Evolutionary conservation across 2,888 invertebrate species (phyloP), one percentile per base, ranked within the genome.

Genomic region (Heteropelma amictum): DNA sequence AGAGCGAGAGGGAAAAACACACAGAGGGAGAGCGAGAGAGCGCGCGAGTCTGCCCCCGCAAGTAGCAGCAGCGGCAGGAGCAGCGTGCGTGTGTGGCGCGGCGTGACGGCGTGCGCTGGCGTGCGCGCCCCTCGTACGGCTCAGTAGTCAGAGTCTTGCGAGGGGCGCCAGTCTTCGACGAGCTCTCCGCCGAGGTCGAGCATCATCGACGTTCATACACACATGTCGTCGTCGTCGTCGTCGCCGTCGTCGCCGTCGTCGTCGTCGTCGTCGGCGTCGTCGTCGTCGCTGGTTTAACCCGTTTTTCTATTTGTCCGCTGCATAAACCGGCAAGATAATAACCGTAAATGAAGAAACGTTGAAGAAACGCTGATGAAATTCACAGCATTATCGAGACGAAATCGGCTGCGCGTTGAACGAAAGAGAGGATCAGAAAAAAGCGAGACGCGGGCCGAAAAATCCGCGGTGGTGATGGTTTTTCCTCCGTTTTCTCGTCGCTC

Each of bases 151-250:
- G 80, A 84, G 80, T 74, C 69, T 70, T 74, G 76, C 76, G 80
- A 70, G 70, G 74, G 82, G 82, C 83, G 83, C 80, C 86, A 86
- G 87, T n/a, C 81, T 82, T 83, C 84, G 82, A 81, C 82, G 83
- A 82, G 82, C 82, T 83, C 81, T 80, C 82, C 79, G 82, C 78
- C 80, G 83, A 79, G 78, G 75, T 72, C 75, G 75, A 67, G 75
- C 75, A 78, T 77, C 81, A 80, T 77, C 84, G 79, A 83, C 33
- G 40, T 56, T 45, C 38, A 26, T 45, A 53, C 42, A 83, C 82
- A 53, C 42, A 83, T 83, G 80, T 80, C 76, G 81, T 61, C 78
- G 76, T 47, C 12, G 35, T 51, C 65, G 53, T 70, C 45, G 54
- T 67, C 74, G 45, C 63, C 60, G 10, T 19, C 30, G 42, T 45